Evolutionary conservation across 2,888 invertebrate genomes (phyloP).

Genomic region (Rhingia rostrata): DNA sequence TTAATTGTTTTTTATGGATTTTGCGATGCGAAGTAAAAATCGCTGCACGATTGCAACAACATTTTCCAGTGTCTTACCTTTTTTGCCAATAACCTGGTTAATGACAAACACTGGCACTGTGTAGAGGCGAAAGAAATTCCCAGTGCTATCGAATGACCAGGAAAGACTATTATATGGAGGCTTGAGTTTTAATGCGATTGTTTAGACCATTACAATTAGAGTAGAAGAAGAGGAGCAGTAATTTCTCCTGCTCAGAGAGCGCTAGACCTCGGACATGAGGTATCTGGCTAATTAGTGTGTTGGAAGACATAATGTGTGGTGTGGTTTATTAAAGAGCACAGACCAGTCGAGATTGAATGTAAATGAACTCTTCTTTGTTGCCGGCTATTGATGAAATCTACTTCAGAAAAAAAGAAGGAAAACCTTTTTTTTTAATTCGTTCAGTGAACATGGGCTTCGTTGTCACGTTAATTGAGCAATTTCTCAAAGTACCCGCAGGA

Average conservation of each 20-base stretch:
- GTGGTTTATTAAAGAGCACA: conserved; percentile 20
- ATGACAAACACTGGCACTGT: conserved; percentile 45
- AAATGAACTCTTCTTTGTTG: conserved; percentile 45
- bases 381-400: background rate
- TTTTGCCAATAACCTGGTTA: conserved; percentile 66
- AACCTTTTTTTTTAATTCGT: conserved; percentile 20
- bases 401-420: background rate
- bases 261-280: background rate
- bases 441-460: conserved; percentile 44
- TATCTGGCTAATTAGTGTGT: conserved; percentile 48
- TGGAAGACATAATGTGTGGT: background rate
- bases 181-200: conserved; percentile 54
- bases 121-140: conserved; percentile 37
- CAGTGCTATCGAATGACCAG: conserved; percentile 64
- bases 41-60: conserved; percentile 39
- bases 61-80: conserved; percentile 60
- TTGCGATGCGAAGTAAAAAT: conserved; percentile 35
- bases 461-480: conserved; percentile 68
- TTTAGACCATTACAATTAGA: conserved; percentile 49
- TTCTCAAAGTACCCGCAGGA: conserved; percentile 56
- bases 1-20: conserved; percentile 66
- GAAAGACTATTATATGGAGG: conserved; percentile 8
- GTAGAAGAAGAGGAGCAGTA: conserved; percentile 10
- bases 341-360: conserved; percentile 14
- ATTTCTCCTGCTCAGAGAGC: conserved; percentile 8